phyloP scores from a whole-genome alignment of 2,888 invertebrate genomes.

The Celastrina argiolus region DNA sequence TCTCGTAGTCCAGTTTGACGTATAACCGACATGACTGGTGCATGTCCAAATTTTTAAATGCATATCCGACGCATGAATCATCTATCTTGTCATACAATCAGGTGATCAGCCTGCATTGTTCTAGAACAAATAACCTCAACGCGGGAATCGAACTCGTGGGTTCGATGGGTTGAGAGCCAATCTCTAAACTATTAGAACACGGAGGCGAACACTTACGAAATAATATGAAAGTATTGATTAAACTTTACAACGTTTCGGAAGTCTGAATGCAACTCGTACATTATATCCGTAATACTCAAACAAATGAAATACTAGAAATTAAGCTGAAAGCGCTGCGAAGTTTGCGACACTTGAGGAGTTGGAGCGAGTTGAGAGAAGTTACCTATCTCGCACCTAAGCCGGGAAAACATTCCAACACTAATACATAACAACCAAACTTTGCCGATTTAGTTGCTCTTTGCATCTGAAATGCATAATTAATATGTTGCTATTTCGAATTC shows the following conservation, averaged over 20 bases:
- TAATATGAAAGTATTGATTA: background rate
- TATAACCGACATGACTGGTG: too few species aligned
- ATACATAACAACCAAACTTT: background rate
- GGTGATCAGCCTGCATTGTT: too few species aligned
- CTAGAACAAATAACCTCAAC: too few species aligned
- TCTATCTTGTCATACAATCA: too few species aligned
- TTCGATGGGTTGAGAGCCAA: too few species aligned
- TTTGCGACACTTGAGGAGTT: constrained; percentile 9
- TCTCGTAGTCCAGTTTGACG: too few species aligned
- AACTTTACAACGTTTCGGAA: background rate
- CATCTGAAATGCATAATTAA: background rate
- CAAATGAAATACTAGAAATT: constrained; percentile 4
- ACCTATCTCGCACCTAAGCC: constrained; percentile 14
- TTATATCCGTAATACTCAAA: constrained; percentile 9
- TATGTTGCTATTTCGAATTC: background rate
- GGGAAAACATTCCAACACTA: constrained; percentile 5
- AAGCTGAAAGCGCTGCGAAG: constrained; percentile 8
- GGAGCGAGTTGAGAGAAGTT: background rate
- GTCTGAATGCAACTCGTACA: constrained; percentile 2
- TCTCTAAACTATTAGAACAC: too few species aligned
- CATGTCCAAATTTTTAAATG: too few species aligned
- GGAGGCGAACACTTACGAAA: too few species aligned
- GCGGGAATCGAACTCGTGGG: too few species aligned
- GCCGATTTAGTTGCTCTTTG: constrained; percentile 10
- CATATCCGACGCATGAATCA: too few species aligned